Evolutionary conservation across 2,888 invertebrate genomes (phyloP).

Genomic region (Gymnosoma rotundatum): DNA sequence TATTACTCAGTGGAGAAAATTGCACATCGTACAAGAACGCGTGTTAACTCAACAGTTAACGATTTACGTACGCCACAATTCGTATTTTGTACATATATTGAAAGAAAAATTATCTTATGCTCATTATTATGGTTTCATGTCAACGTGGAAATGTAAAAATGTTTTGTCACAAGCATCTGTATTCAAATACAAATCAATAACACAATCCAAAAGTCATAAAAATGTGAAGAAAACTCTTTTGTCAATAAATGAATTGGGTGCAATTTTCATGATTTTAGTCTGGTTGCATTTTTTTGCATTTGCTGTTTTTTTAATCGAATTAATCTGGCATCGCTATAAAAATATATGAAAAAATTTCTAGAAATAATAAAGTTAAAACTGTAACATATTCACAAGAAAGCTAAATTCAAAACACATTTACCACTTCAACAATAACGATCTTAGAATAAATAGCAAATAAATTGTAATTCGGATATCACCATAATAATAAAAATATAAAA

Average conservation of each 20-base stretch:
- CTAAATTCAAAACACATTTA: no score
- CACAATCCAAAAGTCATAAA: background rate
- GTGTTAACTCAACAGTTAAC: constrained; percentile 76
- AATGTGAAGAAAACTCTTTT: constrained; percentile 5
- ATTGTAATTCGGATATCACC: no score
- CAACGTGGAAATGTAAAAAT: constrained; percentile 47
- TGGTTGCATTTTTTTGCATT: constrained; percentile 72
- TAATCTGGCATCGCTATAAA: constrained; percentile 28
- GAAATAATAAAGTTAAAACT: background rate
- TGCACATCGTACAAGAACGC: constrained; percentile 76
- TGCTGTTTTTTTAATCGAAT: constrained; percentile 65
- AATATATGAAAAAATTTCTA: background rate
- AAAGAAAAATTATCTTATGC: constrained; percentile 73
- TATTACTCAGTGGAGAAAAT: constrained; percentile 68
- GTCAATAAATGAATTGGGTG: constrained; percentile 73
- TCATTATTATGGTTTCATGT: constrained; percentile 73
- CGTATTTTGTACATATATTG: constrained; percentile 73
- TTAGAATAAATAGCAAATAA: no score
- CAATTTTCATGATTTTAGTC: constrained; percentile 74
- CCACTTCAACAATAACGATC: no score
- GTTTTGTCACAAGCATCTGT: background rate
- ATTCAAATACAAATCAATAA: background rate
- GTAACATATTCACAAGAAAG: no score
- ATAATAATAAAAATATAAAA: no score
- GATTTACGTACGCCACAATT: constrained; percentile 75